These are phyloP conservation scores for Oopsacas minuta DNA, from an alignment of 37 sponge, comb jelly and placozoan genomes.

Conservation along the genomic window DNA sequence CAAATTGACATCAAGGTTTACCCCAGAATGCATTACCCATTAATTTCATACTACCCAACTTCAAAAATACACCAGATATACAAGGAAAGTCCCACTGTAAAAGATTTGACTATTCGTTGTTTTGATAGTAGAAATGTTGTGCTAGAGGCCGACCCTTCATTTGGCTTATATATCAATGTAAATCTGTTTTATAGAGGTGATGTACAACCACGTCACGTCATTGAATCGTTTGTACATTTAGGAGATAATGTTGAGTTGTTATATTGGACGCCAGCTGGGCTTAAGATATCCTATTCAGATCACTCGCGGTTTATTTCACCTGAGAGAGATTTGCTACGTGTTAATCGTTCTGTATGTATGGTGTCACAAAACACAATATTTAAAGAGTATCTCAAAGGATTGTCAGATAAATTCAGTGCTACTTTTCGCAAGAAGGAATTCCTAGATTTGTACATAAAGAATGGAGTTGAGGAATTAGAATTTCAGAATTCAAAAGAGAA, in stretches of 20 bases:
- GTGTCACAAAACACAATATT: background rate
- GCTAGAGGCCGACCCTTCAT: background rate
- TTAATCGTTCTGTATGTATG: background rate
- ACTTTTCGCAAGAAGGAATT: background rate
- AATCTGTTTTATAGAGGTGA: background rate
- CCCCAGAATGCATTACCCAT: slow-evolving; percentile 14
- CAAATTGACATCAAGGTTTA: background rate
- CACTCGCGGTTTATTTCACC: background rate
- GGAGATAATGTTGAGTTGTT: background rate
- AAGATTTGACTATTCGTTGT: background rate
- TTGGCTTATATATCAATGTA: background rate
- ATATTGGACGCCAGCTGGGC: slow-evolving; percentile 10
- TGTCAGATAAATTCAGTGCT: background rate
- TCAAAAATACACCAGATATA: background rate
- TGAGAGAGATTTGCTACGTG: background rate
- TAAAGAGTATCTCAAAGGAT: slow-evolving; percentile 12
- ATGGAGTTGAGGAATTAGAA: background rate
- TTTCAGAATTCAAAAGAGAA: background rate
- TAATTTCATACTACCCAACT: background rate
- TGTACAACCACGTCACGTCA: background rate
- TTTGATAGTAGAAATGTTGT: background rate
- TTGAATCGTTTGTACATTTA: background rate
- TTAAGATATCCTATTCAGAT: background rate
- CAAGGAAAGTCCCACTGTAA: background rate
- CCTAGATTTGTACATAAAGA: background rate